A percentile compares a stretch with the other conserved stretches of the same genome.
Conservation (phyloP, 2,888 invertebrate species). For the Sthenelais limicola region DNA sequence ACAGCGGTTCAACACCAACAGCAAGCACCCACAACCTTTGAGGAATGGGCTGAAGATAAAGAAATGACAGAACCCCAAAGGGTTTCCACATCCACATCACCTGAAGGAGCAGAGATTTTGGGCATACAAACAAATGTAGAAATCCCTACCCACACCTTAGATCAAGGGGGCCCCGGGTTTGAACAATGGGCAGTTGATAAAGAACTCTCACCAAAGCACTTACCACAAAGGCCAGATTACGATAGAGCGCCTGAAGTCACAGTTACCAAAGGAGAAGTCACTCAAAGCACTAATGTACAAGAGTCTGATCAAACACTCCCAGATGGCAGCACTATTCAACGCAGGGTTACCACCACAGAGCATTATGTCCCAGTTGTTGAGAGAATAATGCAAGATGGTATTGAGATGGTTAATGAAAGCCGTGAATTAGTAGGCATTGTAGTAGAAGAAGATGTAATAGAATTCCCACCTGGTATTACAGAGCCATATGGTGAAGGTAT, state of each 20-base stretch:
- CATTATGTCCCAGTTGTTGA: constrained; percentile 34
- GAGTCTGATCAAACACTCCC: constrained; percentile 31
- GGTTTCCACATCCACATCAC: constrained; percentile 3
- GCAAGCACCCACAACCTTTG: constrained; percentile 26
- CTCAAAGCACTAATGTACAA: constrained; percentile 30
- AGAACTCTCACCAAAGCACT: constrained; percentile 16
- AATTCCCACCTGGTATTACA: constrained; percentile 39
- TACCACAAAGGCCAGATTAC: not conserved
- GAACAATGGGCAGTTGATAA: constrained; percentile 23
- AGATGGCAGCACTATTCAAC: constrained; percentile 42
- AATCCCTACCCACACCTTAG: no score
- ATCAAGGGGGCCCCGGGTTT: not conserved
- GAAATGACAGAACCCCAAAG: constrained; percentile 3
- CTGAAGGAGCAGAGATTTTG: constrained; percentile 17
- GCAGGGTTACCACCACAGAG: constrained; percentile 23
- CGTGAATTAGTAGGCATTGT: constrained; percentile 40
- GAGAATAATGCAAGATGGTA: constrained; percentile 24
- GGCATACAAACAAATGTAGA: no score
- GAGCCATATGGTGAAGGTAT: constrained; percentile 26
- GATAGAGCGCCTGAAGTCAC: constrained; percentile 29
- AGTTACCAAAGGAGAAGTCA: constrained; percentile 23
- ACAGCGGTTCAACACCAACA: constrained; percentile 6
- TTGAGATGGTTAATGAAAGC: constrained; percentile 25
- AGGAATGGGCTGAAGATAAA: constrained; percentile 33
- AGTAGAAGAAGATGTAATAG: constrained; percentile 41